These are phyloP conservation scores for Oreochromis niloticus DNA, from an alignment of 2,113 vertebrate genomes.

Conservation along the genomic window DNA sequence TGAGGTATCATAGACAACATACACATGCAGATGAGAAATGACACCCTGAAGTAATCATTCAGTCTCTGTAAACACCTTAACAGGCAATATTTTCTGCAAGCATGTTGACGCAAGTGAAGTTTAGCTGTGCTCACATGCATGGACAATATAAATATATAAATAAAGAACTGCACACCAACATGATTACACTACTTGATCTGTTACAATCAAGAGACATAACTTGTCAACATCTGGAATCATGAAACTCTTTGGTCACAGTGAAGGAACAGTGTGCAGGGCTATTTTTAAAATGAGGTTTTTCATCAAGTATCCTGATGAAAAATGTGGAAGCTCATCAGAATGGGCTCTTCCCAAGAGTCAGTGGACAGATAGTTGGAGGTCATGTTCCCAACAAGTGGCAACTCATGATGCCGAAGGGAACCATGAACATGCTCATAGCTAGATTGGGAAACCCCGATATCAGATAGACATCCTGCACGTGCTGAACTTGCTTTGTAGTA, in stretches of 20 bases:
- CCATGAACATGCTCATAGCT: neutral
- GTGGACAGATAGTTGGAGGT: neutral
- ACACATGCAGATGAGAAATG: neutral
- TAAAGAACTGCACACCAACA: neutral
- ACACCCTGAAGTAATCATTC: neutral
- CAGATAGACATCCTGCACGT: neutral
- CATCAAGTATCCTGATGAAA: accelerated
- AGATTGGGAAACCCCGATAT: accelerated
- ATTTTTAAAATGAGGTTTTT: neutral
- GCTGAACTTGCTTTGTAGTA: neutral
- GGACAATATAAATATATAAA: neutral
- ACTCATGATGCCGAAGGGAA: neutral
- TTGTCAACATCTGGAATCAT: neutral
- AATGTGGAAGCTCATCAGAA: no score
- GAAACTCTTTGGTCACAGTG: neutral
- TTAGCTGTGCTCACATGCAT: neutral
- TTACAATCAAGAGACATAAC: neutral
- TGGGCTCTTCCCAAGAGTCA: no score
- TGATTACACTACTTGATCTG: neutral
- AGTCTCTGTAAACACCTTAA: neutral
- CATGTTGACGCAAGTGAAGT: neutral
- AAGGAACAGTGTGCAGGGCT: neutral
- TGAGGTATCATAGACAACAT: neutral
- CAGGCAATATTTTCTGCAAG: no score
- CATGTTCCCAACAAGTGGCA: neutral